Evolutionary conservation across 1,140 invertebrate genomes (phyloP), one percentile per base, ranked within the genome.

Genomic region (Caenorhabditis latens): DNA sequence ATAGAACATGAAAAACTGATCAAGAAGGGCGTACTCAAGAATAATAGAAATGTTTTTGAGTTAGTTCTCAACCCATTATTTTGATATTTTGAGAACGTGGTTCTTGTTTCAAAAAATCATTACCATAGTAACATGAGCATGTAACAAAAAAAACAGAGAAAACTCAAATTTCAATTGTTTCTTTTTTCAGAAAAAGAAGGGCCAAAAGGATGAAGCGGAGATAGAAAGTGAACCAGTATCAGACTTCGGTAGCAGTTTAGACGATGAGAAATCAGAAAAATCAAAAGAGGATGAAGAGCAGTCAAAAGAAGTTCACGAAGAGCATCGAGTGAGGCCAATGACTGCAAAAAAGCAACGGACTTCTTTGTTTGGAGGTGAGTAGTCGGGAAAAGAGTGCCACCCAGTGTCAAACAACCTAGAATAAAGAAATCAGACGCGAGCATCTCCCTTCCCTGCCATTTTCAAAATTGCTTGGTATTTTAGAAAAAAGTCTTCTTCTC

Each of bases 291-390:
- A 46, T 2, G 65, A 46, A 46, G 65, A 46, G 46, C 16, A 14
- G 42, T 13, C 21, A 50, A 48, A 50, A 24, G 71, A 79, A 79
- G 24, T 79, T 79, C 71, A 79, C n/a, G 71, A 32, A 50, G 71
- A 79, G 42, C 40, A 46, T 24, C 19, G n/a, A 50, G 21, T n/a
- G 42, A n/a, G 71, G 13, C 71, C 71, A 50, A 79, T 79, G 71
- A 79, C 71, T 21, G 71, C 71, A 16, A 79, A 79, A 79, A 79
- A 48, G 46, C 71, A 79, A 53, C 71, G 71, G 71, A 79, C 71
- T 79, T 79, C 71, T 50, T 79, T 79, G 71, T 79, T 79, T 50
- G 71, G 71, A 79, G 71, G 71, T 79, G 71, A 79, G 71, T 79
- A 53, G 71, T 79, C n/a, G 40, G 46, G 42, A 71, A n/a, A 79